Evolutionary conservation across 2,797 vertebrate genomes (phyloP).

Genomic region (Danio aesculapii): DNA sequence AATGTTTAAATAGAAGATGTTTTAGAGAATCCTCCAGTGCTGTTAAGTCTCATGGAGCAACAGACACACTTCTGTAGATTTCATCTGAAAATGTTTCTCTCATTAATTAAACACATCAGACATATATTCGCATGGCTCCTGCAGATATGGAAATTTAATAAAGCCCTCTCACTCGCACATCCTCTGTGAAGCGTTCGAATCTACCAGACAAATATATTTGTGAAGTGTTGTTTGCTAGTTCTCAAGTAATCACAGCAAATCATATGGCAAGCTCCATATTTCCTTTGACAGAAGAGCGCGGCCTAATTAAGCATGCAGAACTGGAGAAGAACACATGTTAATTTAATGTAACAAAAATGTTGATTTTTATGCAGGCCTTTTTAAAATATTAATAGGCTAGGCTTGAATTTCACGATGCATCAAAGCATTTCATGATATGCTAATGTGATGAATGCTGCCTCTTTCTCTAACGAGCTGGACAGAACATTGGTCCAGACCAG

Average conservation of each 20-base stretch:
- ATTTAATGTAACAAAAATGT: constrained; percentile 91
- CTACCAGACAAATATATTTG: constrained; percentile 70
- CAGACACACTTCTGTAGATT: constrained; percentile 12
- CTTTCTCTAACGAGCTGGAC: constrained; percentile 80
- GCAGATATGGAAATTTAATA: constrained; percentile 45
- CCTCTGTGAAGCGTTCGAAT: constrained; percentile 43
- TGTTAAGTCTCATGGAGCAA: constrained; percentile 8
- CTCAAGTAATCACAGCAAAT: constrained; percentile 73
- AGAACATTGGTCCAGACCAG: constrained; percentile 68
- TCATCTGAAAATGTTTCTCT: constrained; percentile 15
- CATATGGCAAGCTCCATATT: constrained; percentile 62
- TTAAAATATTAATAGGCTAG: constrained; percentile 87
- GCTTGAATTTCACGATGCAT: constrained; percentile 84
- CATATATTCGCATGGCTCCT: constrained; percentile 33
- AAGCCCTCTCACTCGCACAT: constrained; percentile 44
- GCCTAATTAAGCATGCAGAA: constrained; percentile 84
- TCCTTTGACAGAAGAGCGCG: constrained; percentile 72
- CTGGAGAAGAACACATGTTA: constrained; percentile 87
- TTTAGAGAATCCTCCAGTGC: not conserved
- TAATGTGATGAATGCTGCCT: constrained; percentile 75
- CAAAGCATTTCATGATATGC: constrained; percentile 84
- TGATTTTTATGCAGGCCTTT: constrained; percentile 85
- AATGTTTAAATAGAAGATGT: not conserved
- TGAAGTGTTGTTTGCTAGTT: constrained; percentile 70
- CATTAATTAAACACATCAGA: constrained; percentile 39